Conservation (phyloP, 1,140 invertebrate species). For the Dendrolimus punctatus region DNA sequence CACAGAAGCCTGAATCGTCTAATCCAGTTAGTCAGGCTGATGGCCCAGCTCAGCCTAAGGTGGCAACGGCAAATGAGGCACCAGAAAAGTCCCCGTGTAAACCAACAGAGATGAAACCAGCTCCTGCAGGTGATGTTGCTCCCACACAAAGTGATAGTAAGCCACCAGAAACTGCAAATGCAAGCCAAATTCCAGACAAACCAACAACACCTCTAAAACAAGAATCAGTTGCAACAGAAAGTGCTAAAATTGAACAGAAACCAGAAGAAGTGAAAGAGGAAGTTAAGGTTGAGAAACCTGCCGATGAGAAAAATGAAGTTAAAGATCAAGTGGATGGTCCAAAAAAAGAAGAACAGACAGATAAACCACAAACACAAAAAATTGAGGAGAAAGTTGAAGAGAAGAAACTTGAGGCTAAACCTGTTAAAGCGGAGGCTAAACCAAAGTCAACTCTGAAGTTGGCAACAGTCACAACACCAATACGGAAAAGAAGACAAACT, state of each 20-base stretch:
- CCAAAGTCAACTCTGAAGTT: slow-evolving; percentile 69
- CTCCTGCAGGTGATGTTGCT: slow-evolving; percentile 51
- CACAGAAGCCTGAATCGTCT: slow-evolving; percentile 41
- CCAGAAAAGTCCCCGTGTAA: slow-evolving; percentile 54
- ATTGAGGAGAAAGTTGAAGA: slow-evolving; percentile 44
- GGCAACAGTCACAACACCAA: slow-evolving; percentile 69
- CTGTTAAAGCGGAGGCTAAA: slow-evolving; percentile 39
- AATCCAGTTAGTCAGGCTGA: slow-evolving; percentile 33
- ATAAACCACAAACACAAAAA: slow-evolving; percentile 25
- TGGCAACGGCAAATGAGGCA: slow-evolving; percentile 54
- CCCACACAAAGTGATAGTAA: slow-evolving; percentile 56
- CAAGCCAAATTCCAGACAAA: slow-evolving; percentile 42
- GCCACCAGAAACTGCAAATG: slow-evolving; percentile 58
- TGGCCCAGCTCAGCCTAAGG: slow-evolving; percentile 46
- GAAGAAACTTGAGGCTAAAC: slow-evolving; percentile 43
- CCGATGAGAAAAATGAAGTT: slow-evolving; percentile 25
- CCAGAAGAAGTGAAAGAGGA: slow-evolving; percentile 41
- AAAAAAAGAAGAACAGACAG: slow-evolving; percentile 31
- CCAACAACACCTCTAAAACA: slow-evolving; percentile 30
- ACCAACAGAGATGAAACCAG: slow-evolving; percentile 47
- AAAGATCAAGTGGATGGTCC: slow-evolving; percentile 24
- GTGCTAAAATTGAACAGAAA: slow-evolving; percentile 35
- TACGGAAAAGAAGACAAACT: slow-evolving; percentile 63
- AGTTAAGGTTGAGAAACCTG: slow-evolving; percentile 22
- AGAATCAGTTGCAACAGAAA: slow-evolving; percentile 25